Percentiles rank a stretch among this genome's conserved stretches.
Evolutionary conservation across 2,113 vertebrate genomes (phyloP).

Genomic region (Callorhinus ursinus): DNA sequence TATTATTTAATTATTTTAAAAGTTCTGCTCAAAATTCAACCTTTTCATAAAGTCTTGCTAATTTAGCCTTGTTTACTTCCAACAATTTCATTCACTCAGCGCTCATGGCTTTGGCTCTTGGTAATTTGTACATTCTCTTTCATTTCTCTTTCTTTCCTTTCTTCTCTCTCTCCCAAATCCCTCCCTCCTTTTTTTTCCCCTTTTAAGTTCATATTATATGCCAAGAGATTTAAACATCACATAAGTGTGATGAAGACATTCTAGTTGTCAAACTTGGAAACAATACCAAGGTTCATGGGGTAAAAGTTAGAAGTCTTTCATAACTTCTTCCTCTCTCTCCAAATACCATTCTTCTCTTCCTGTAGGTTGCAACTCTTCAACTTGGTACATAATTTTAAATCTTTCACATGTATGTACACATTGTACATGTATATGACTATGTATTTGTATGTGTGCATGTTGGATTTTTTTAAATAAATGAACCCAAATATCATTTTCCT

Average conservation of each 20-base stretch:
- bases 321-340: not conserved
- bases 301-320: not conserved
- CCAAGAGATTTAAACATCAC: not conserved
- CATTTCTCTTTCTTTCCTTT: not conserved
- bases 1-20: not conserved
- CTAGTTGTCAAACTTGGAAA: constrained; percentile 25
- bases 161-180: too few species aligned
- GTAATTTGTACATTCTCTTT: not conserved
- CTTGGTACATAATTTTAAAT: not conserved
- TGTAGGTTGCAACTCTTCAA: not conserved
- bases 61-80: not conserved
- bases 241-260: not conserved
- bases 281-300: not conserved
- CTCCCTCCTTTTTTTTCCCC: not conserved
- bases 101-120: not conserved
- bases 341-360: not conserved
- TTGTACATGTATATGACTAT: not conserved
- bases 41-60: not conserved
- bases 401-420: not conserved
- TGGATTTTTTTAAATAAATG: not conserved
- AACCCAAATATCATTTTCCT: not conserved
- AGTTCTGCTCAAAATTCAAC: not conserved
- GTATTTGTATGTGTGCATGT: not conserved
- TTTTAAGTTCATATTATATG: not conserved
- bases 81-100: not conserved